Base-by-base conservation (phyloP, 2,113 vertebrate genomes). In the Epinephelus lanceolatus region DNA sequence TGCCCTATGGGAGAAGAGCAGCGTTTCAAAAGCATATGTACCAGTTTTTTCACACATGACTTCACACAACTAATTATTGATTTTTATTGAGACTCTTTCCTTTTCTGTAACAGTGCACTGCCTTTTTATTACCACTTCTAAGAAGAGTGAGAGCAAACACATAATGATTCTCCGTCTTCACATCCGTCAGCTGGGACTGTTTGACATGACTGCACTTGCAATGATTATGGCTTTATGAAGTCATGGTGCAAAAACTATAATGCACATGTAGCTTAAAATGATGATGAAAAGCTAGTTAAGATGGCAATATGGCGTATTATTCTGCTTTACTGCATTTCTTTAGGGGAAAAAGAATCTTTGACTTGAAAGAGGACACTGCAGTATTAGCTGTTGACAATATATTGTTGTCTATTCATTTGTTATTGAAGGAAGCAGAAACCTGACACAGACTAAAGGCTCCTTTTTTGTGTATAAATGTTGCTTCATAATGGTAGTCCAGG, bases 151-250 rank as follows among this genome's bases (percentile, higher is more conserved):
- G 56, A 88, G 61, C 33, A 55, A 59, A 65, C 23, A 40, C 71
- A 77, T 76, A 55, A 80, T 86, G 53, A 78, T 84, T 78, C 76
- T 74, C 77, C 40, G 71, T 85, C 30, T 62, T 57, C 56, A 75
- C 79, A 80, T 85, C 82, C 80, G 71, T 76, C 76, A 87, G 52
- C 69, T 66, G 68, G n/a, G 53, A 25, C 17, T 81, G 69, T 81
- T 81, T 85, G 70, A 85, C 70, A 66, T 52, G 68, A 76, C 60
- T 72, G 52, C 67, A 56, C 61, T 71, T 51, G 37, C 65, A 67
- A 18, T 61, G 25, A 49, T 69, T 77, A 57, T 60, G 27, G 17
- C 40, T 7, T 71, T 30, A 72, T 53, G 45, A 68, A 80, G 69
- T 68, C 67, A 65, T 33, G 21, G 13, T 42, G 47, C 23, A 59